These are phyloP conservation scores for Chrysoperla carnea DNA, from an alignment of 1,140 invertebrate genomes.

Conservation along the genomic window DNA sequence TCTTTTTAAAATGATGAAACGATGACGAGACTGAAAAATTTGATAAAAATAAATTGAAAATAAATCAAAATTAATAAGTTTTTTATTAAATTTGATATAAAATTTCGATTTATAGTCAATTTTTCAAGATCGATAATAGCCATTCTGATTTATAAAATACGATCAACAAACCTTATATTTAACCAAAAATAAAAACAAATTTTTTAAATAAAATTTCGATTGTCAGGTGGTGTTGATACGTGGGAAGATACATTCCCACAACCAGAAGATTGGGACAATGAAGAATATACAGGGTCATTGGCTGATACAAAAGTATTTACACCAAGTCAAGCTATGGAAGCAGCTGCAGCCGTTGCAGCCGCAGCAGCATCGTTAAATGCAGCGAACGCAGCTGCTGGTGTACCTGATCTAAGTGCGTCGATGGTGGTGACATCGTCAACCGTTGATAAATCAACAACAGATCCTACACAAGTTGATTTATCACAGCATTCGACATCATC, in stretches of 20 bases:
- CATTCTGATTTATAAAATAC: background rate
- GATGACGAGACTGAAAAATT: slow-evolving; percentile 6
- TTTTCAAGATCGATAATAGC: background rate
- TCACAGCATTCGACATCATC: too few species aligned
- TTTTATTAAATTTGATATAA: background rate
- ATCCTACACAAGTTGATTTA: too few species aligned
- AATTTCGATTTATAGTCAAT: background rate
- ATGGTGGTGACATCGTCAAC: too few species aligned
- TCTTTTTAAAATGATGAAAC: slow-evolving; percentile 3
- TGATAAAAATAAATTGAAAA: background rate
- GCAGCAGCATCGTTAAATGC: background rate
- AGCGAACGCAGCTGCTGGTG: background rate
- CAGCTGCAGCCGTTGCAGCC: slow-evolving; percentile 6
- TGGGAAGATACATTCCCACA: slow-evolving; percentile 30
- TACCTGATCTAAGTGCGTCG: too few species aligned
- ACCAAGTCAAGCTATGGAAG: slow-evolving; percentile 32
- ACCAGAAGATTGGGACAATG: slow-evolving; percentile 75
- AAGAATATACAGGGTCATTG: slow-evolving; percentile 82
- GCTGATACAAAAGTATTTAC: slow-evolving; percentile 91
- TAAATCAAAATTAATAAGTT: background rate
- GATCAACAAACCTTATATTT: too few species aligned
- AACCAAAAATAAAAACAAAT: background rate
- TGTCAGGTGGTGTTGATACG: slow-evolving; percentile 7
- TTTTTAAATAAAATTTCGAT: background rate
- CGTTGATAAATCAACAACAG: too few species aligned